These are phyloP conservation scores for Vireo griseus DNA, from an alignment of 2,797 vertebrate species.

Conservation along the genomic window DNA sequence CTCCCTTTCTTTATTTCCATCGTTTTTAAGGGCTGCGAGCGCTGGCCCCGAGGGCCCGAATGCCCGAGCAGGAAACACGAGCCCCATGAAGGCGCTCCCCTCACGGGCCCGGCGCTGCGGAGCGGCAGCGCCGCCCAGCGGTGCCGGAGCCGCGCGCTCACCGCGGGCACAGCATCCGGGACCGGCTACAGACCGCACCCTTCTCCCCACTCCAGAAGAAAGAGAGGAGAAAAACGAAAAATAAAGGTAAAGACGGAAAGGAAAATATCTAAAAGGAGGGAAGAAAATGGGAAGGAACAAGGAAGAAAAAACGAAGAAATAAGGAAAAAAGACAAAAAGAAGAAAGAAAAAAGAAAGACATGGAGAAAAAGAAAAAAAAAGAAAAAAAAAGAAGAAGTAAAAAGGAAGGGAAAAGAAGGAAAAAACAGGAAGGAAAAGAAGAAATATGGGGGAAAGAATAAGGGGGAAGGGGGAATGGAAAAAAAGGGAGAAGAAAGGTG, in stretches of 20 bases:
- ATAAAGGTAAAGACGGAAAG: neutral
- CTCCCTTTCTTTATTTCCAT: neutral
- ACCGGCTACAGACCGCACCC: rapidly evolving
- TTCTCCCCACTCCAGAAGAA: rapidly evolving
- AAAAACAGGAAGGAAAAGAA: neutral
- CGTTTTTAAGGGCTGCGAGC: rapidly evolving
- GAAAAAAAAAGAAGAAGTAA: too few species aligned
- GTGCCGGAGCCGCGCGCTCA: neutral
- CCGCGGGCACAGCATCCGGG: neutral
- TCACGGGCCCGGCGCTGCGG: neutral
- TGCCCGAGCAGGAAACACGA: too few species aligned
- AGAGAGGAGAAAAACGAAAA: rapidly evolving
- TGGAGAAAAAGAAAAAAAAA: rapidly evolving
- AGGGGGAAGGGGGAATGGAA: rapidly evolving
- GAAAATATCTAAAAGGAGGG: neutral
- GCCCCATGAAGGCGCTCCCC: rapidly evolving
- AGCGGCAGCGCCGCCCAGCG: slow-evolving; percentile 11
- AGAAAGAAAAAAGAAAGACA: rapidly evolving
- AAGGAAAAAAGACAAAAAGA: rapidly evolving
- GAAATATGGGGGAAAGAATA: neutral
- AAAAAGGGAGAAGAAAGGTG: rapidly evolving
- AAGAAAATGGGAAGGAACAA: rapidly evolving
- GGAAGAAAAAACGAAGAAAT: rapidly evolving
- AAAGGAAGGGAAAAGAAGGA: too few species aligned
- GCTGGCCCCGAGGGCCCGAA: rapidly evolving